A percentile compares a stretch with the other conserved stretches of the same genome.
phyloP scores from a whole-genome alignment of 2,797 vertebrate genomes.

The Acanthurus leucopareius region DNA sequence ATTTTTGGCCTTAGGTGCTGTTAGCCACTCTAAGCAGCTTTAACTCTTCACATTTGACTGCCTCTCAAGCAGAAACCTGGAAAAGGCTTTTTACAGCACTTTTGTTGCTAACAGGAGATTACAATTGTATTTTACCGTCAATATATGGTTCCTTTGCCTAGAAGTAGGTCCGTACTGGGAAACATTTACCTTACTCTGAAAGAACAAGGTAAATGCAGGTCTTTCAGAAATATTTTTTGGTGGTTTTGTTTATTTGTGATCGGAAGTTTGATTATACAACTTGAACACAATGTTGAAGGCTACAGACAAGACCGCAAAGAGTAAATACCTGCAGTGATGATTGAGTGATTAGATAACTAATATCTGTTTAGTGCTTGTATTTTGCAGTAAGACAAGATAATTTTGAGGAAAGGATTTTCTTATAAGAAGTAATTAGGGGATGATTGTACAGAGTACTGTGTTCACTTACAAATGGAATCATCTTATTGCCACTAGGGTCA shows the following conservation, averaged over 20 bases:
- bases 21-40: conserved; percentile 71
- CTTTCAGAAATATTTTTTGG: neutral
- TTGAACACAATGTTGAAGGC: neutral
- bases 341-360: too few species aligned
- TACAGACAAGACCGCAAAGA: neutral
- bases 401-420: too few species aligned
- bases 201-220: neutral
- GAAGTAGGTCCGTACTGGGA: conserved; percentile 9
- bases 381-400: too few species aligned
- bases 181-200: conserved; percentile 10
- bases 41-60: conserved; percentile 69
- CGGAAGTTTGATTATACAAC: neutral
- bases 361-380: too few species aligned
- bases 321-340: neutral
- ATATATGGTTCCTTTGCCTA: conserved; percentile 35
- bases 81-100: conserved; percentile 59
- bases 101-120: conserved; percentile 49
- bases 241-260: conserved; percentile 1
- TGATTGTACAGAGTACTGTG: too few species aligned
- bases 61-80: conserved; percentile 59
- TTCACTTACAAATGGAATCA: too few species aligned
- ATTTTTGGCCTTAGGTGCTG: conserved; percentile 69
- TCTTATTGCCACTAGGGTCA: too few species aligned
- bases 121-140: conserved; percentile 41
- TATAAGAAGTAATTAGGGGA: too few species aligned